Conservation (phyloP, 1,140 invertebrate species). For the Drosophila saltans region DNA sequence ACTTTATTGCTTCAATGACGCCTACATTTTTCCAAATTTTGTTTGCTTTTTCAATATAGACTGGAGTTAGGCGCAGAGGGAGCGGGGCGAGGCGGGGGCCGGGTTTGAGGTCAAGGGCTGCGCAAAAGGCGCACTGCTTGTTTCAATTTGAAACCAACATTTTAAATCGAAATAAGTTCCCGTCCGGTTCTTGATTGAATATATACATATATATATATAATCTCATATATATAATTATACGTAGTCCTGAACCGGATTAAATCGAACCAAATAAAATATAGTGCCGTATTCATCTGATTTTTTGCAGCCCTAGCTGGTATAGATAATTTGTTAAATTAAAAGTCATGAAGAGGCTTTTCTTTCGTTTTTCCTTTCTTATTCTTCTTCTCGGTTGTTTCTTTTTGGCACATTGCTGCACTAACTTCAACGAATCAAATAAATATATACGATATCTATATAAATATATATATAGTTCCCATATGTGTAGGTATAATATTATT, state of each 20-base stretch:
- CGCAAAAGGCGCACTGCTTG: too few relatives aligned
- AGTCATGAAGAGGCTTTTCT: constrained; percentile 16
- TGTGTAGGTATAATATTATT: constrained; percentile 35
- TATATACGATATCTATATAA: neutral
- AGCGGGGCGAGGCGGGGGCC: constrained; percentile 1
- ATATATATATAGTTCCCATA: constrained; percentile 28
- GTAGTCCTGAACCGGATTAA: too few relatives aligned
- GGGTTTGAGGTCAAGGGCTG: neutral
- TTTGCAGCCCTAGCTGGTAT: neutral
- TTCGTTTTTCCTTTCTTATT: constrained; percentile 23
- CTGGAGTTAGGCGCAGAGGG: constrained; percentile 4
- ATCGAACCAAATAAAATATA: neutral
- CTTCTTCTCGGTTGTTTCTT: constrained; percentile 17
- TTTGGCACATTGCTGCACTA: constrained; percentile 74
- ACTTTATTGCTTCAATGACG: constrained; percentile 62
- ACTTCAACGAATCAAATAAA: constrained; percentile 3
- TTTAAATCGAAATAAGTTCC: too few relatives aligned
- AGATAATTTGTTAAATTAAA: constrained; percentile 24
- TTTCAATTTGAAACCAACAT: too few relatives aligned
- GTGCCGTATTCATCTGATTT: too few relatives aligned
- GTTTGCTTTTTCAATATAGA: constrained; percentile 14
- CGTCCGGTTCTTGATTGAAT: too few relatives aligned
- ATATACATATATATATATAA: too few relatives aligned
- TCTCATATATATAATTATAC: too few relatives aligned
- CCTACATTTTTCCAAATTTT: constrained; percentile 16